Percentiles rank a stretch among this genome's conserved stretches.
Evolutionary conservation across 2,113 vertebrate genomes (phyloP).

Genomic region (Grammomys surdaster): DNA sequence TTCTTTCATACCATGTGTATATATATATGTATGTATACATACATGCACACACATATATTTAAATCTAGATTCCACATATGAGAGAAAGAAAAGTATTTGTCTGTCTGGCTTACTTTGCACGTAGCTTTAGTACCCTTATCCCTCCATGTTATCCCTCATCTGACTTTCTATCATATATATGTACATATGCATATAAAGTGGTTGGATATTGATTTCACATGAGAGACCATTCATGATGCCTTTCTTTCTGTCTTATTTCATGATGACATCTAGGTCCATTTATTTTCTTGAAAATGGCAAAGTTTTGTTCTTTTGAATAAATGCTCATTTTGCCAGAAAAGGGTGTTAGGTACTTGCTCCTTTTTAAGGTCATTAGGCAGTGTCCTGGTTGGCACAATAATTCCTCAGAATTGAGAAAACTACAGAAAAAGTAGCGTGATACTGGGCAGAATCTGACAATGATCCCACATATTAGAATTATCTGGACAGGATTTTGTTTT

Average conservation of each 20-base stretch:
- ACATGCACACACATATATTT: neutral
- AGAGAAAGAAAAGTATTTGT: neutral
- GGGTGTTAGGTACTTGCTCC: neutral
- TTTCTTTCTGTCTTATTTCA: neutral
- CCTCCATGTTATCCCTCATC: neutral
- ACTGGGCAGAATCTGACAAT: neutral
- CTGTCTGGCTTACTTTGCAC: neutral
- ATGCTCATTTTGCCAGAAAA: neutral
- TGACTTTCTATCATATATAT: neutral
- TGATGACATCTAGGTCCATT: neutral
- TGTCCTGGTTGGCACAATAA: neutral
- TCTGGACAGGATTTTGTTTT: neutral
- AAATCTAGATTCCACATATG: neutral
- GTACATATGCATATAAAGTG: neutral
- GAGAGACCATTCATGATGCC: neutral
- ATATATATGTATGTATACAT: neutral
- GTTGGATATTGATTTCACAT: neutral
- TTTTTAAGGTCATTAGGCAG: neutral
- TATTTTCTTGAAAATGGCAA: neutral
- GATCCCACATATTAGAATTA: neutral
- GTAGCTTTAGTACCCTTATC: neutral
- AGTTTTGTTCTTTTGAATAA: neutral
- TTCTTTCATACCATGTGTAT: neutral
- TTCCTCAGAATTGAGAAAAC: neutral
- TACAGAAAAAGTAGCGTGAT: neutral